Conservation (phyloP, 2,113 vertebrate genomes). For the Sinocyclocheilus anophthalmus region DNA sequence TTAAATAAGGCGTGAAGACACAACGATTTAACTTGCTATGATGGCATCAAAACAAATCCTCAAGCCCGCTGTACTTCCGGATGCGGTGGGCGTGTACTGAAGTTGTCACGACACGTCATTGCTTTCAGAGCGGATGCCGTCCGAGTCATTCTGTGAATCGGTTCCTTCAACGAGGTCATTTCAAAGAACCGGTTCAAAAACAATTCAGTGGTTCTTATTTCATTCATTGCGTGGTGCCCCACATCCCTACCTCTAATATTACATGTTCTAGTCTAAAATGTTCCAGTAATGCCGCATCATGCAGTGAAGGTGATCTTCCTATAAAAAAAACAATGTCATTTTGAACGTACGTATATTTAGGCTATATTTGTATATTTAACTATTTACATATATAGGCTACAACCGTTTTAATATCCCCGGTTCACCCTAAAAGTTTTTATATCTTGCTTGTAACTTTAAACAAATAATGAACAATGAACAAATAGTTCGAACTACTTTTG, state of each 20-base stretch:
- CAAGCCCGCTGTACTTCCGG: conserved; percentile 40
- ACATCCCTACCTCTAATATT: not conserved
- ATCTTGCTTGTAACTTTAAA: not conserved
- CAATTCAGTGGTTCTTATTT: not conserved
- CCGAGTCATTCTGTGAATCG: not conserved
- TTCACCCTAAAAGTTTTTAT: not conserved
- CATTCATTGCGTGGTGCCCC: not conserved
- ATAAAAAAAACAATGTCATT: not conserved
- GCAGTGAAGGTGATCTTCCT: not conserved
- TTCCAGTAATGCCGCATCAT: not conserved
- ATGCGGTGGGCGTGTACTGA: conserved; percentile 43
- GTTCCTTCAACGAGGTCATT: not conserved
- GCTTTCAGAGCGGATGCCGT: not conserved
- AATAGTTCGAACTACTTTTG: not conserved
- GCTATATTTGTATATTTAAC: not conserved
- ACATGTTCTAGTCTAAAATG: not conserved
- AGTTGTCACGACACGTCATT: conserved; percentile 14
- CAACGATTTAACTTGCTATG: not conserved
- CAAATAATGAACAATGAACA: not conserved
- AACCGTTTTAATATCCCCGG: not conserved
- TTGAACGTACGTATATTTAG: not conserved
- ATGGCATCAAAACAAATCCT: conserved; percentile 37
- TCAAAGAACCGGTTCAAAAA: not conserved
- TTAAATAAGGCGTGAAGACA: not conserved
- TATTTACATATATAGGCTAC: not conserved